Evolutionary conservation across 2,797 vertebrate species (phyloP).

Genomic region (Myotis myotis): DNA sequence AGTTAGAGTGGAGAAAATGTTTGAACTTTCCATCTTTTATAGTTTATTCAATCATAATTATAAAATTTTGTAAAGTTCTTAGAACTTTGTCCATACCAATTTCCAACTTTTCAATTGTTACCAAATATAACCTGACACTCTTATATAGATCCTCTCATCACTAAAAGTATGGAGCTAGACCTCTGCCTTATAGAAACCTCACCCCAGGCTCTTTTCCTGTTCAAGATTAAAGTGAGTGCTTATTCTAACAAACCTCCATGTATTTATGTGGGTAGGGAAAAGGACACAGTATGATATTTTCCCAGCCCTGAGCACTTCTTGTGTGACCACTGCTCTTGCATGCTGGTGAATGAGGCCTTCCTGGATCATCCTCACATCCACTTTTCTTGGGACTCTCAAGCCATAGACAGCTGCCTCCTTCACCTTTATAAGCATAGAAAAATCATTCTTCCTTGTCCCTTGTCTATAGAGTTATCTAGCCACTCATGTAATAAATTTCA

Average conservation of each 20-base stretch:
- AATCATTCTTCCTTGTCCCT: neutral
- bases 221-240: neutral
- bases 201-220: neutral
- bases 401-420: neutral
- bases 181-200: neutral
- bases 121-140: neutral
- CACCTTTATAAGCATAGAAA: neutral
- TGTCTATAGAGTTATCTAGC: neutral
- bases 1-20: neutral
- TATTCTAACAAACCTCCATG: neutral
- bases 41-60: neutral
- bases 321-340: neutral
- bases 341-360: neutral
- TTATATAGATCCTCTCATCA: neutral
- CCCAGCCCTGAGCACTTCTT: neutral
- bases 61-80: constrained; percentile 31
- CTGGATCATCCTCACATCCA: neutral
- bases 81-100: neutral
- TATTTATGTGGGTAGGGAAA: neutral
- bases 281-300: neutral
- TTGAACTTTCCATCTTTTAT: neutral
- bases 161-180: neutral
- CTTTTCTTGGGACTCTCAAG: neutral
- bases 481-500: neutral
- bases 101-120: neutral